These are phyloP conservation scores for Protobothrops mucrosquamatus DNA, from an alignment of 2,113 vertebrate genomes.

Conservation along the genomic window DNA sequence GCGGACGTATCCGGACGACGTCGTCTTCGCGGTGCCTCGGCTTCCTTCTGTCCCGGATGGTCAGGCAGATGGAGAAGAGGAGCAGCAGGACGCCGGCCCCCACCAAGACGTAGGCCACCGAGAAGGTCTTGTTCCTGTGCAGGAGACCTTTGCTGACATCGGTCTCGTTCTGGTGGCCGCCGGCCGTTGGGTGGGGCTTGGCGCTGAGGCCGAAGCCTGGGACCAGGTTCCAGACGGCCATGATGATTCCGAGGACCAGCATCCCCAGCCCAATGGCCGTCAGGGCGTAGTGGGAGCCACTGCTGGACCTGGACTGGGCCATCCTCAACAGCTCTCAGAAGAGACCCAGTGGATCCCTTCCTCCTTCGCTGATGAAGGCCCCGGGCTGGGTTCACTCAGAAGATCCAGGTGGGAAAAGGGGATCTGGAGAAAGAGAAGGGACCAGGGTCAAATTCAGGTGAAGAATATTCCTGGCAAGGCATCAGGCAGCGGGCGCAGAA, in stretches of 20 bases:
- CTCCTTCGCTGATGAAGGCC: neutral
- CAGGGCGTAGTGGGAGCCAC: constrained; percentile 88
- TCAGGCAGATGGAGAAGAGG: constrained; percentile 86
- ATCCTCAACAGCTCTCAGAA: constrained; percentile 36
- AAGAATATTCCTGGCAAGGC: neutral
- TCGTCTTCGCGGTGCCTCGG: constrained; percentile 58
- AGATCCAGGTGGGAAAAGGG: neutral
- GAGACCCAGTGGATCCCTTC: neutral
- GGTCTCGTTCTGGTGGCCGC: constrained; percentile 62
- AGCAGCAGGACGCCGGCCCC: constrained; percentile 83
- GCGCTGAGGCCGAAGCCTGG: constrained; percentile 62
- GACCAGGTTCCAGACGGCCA: constrained; percentile 94
- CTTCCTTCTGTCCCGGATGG: constrained; percentile 80
- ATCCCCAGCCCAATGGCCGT: constrained; percentile 91
- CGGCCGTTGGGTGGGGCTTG: constrained; percentile 27
- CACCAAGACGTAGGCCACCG: constrained; percentile 88
- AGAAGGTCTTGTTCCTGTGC: constrained; percentile 81
- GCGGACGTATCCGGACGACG: constrained; percentile 44
- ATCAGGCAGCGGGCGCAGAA: neutral
- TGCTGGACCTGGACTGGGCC: constrained; percentile 77
- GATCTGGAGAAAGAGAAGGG: neutral
- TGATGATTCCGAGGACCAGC: constrained; percentile 87
- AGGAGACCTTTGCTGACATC: neutral
- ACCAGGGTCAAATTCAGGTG: neutral
- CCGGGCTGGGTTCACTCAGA: neutral